These are phyloP conservation scores for Hyposoter didymator DNA, from an alignment of 2,888 invertebrate species.

Conservation along the genomic window DNA sequence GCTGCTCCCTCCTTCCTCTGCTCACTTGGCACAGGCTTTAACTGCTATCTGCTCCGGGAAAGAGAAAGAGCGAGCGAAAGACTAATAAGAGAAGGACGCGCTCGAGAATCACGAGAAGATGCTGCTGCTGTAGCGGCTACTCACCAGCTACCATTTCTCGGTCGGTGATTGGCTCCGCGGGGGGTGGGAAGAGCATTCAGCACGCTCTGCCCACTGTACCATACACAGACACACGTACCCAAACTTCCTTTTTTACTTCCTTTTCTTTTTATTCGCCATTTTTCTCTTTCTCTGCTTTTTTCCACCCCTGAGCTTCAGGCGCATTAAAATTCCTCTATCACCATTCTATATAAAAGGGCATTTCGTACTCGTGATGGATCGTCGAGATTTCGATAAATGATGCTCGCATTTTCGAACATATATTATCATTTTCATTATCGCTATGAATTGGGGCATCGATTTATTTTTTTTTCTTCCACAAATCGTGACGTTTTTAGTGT, in stretches of 20 bases:
- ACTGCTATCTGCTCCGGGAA: conserved; percentile 10
- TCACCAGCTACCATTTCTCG: conserved; percentile 83
- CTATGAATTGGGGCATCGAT: background rate
- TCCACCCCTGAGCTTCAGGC: conserved; percentile 74
- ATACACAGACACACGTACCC: conserved; percentile 25
- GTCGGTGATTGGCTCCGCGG: conserved; percentile 84
- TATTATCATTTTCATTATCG: background rate
- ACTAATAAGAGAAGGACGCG: conserved; percentile 21
- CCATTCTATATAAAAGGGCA: conserved; percentile 67
- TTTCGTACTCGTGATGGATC: conserved; percentile 79
- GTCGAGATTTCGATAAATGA: conserved; percentile 68
- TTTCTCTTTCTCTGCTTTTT: conserved; percentile 16
- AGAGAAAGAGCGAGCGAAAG: conserved; percentile 18
- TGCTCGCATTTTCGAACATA: background rate
- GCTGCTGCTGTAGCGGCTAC: conserved; percentile 75
- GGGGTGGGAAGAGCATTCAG: conserved; percentile 81
- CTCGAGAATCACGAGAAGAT: conserved; percentile 40
- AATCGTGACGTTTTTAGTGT: no score
- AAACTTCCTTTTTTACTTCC: conserved; percentile 9
- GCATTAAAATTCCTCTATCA: conserved; percentile 82
- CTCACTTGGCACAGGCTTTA: conserved; percentile 64
- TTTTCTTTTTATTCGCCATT: conserved; percentile 18
- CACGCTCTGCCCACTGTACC: conserved; percentile 68
- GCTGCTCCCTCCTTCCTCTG: conserved; percentile 66
- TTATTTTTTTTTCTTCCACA: no score